Conservation (phyloP, 2,797 vertebrate species). For the Rhodeus uyekii region DNA sequence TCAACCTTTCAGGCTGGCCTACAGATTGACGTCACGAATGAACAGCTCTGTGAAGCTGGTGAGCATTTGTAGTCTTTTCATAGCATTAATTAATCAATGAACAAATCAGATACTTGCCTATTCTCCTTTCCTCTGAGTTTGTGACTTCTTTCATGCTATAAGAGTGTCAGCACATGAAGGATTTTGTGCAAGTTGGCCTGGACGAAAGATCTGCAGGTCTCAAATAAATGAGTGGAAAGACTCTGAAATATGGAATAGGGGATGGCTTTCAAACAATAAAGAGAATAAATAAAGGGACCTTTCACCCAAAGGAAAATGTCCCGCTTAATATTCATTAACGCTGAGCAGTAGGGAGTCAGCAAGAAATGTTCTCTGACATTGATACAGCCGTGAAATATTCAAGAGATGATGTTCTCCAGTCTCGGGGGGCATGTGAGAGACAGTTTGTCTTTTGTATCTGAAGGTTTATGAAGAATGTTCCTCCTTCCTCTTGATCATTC, state of each 20-base stretch:
- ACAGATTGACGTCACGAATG: neutral
- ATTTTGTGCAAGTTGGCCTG: constrained; percentile 9
- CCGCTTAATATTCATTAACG: constrained; percentile 73
- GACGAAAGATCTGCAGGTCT: constrained; percentile 25
- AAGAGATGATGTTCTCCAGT: constrained; percentile 63
- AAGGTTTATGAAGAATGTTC: constrained; percentile 55
- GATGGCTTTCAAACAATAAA: constrained; percentile 68
- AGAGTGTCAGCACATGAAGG: constrained; percentile 13
- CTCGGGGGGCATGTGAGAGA: constrained; percentile 60
- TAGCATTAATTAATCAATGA: constrained; percentile 15
- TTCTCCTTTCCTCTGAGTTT: constrained; percentile 18
- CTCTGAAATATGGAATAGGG: constrained; percentile 44
- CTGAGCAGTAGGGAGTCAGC: constrained; percentile 62
- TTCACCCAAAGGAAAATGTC: constrained; percentile 72
- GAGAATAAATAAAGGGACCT: constrained; percentile 68
- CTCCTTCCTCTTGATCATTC: constrained; percentile 50
- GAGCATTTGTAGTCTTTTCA: neutral
- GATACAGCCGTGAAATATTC: constrained; percentile 67
- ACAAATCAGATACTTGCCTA: constrained; percentile 2
- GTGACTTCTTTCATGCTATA: constrained; percentile 15
- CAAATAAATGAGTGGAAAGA: constrained; percentile 36
- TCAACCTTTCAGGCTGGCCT: neutral
- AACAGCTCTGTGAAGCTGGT: neutral
- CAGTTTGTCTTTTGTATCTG: constrained; percentile 58
- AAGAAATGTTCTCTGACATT: constrained; percentile 61